A percentile compares a stretch with the other conserved stretches of the same genome.
These are phyloP conservation scores for Pedetes capensis DNA, from an alignment of 2,113 vertebrate species.

Conservation along the genomic window DNA sequence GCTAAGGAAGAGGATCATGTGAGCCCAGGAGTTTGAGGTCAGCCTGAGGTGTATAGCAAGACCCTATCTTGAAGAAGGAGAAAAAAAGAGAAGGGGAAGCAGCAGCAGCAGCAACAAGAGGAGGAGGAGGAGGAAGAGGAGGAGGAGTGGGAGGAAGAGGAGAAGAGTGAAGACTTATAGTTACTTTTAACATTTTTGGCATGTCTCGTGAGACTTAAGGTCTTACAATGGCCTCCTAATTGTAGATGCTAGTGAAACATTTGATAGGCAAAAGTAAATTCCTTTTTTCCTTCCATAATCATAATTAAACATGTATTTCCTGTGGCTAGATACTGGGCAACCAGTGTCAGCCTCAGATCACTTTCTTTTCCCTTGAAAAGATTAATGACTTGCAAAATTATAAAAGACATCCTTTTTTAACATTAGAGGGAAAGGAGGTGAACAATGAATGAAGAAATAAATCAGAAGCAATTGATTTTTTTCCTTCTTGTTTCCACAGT, in stretches of 20 bases:
- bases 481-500: slow-evolving; percentile 11
- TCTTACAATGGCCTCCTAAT: not conserved
- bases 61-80: not conserved
- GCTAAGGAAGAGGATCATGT: not conserved
- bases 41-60: not conserved
- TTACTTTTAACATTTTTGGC: not conserved
- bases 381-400: slow-evolving; percentile 51
- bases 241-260: not conserved
- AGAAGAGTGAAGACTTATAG: not conserved
- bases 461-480: slow-evolving; percentile 62
- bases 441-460: slow-evolving; percentile 62
- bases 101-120: too few relatives aligned
- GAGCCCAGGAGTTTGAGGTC: not conserved
- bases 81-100: not conserved
- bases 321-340: slow-evolving; percentile 9
- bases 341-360: not conserved
- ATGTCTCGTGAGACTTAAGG: not conserved
- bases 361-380: slow-evolving; percentile 53
- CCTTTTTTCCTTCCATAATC: slow-evolving; percentile 38
- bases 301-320: slow-evolving; percentile 58
- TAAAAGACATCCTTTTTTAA: slow-evolving; percentile 3
- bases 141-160: not conserved
- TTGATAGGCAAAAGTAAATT: slow-evolving; percentile 11
- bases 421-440: slow-evolving; percentile 38
- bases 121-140: too few relatives aligned